Conservation (phyloP, 2,797 vertebrate species). For the Cuculus canorus region DNA sequence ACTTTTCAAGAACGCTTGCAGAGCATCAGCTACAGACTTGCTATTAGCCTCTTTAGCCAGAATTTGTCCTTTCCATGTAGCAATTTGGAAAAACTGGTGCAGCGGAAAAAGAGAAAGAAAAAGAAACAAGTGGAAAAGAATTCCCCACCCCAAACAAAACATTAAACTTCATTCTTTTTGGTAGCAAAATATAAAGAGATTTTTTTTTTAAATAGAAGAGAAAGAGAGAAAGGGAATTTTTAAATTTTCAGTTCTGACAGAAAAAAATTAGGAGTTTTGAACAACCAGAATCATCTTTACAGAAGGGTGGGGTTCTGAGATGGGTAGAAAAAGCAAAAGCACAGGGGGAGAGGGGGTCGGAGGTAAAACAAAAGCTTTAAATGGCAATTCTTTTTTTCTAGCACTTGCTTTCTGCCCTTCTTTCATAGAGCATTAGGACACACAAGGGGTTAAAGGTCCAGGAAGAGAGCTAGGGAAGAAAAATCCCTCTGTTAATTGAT, state of each 20-base stretch:
- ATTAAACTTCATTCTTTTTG: not conserved
- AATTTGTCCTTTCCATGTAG: not conserved
- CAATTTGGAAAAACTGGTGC: not conserved
- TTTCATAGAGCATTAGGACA: constrained; percentile 14
- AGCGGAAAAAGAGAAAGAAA: not conserved
- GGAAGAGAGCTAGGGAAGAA: constrained; percentile 71
- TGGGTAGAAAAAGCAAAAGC: not conserved
- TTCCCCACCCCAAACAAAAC: not conserved
- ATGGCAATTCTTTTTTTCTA: not conserved
- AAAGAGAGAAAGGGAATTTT: not conserved
- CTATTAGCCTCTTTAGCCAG: not conserved
- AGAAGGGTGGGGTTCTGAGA: not conserved
- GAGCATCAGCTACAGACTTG: not conserved
- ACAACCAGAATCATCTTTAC: not conserved
- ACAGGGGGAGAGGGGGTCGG: not conserved
- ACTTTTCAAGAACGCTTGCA: not conserved
- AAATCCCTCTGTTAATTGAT: constrained; percentile 74
- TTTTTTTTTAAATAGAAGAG: not conserved
- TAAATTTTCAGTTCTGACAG: not conserved
- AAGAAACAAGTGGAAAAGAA: not conserved
- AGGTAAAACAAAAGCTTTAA: not conserved
- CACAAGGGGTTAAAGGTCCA: constrained; percentile 69
- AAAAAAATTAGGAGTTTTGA: not conserved
- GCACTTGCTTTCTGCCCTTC: not conserved
- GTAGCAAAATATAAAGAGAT: not conserved